A percentile compares a stretch with the other conserved stretches of the same genome.
Evolutionary conservation across 2,888 invertebrate species (phyloP).

Genomic region (Caenorhabditis angaria): DNA sequence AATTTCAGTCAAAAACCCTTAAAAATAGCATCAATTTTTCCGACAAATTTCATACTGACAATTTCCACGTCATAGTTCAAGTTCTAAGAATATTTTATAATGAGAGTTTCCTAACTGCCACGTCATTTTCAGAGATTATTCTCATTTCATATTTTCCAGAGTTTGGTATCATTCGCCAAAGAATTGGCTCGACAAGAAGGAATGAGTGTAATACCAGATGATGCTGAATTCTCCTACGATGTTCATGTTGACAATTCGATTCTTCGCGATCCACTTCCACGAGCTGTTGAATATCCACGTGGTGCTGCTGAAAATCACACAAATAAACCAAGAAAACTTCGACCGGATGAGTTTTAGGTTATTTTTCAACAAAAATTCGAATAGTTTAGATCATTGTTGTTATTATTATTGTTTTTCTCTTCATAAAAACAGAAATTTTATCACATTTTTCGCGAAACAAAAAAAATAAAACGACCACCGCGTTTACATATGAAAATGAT

Average conservation of each 20-base stretch:
- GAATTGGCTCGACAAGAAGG: constrained; percentile 63
- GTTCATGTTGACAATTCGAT: constrained; percentile 50
- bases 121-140: too few species aligned
- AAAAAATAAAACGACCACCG: not conserved
- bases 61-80: too few species aligned
- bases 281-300: constrained; percentile 52
- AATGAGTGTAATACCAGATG: constrained; percentile 50
- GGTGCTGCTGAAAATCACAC: constrained; percentile 61
- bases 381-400: constrained; percentile 11
- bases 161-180: constrained; percentile 63
- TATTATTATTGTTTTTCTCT: not conserved
- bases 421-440: not conserved
- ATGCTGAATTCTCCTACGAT: constrained; percentile 54
- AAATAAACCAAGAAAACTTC: constrained; percentile 62
- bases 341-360: constrained; percentile 59
- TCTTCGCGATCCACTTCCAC: constrained; percentile 59
- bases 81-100: too few species aligned
- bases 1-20: too few species aligned
- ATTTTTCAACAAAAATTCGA: constrained; percentile 5
- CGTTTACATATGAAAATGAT: not conserved
- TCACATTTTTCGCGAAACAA: not conserved
- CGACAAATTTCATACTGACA: too few species aligned
- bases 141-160: too few species aligned
- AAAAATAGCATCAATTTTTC: too few species aligned
- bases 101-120: too few species aligned